Base-by-base conservation (phyloP, 2,797 vertebrate genomes). In the Microctenopoma lineatum region DNA sequence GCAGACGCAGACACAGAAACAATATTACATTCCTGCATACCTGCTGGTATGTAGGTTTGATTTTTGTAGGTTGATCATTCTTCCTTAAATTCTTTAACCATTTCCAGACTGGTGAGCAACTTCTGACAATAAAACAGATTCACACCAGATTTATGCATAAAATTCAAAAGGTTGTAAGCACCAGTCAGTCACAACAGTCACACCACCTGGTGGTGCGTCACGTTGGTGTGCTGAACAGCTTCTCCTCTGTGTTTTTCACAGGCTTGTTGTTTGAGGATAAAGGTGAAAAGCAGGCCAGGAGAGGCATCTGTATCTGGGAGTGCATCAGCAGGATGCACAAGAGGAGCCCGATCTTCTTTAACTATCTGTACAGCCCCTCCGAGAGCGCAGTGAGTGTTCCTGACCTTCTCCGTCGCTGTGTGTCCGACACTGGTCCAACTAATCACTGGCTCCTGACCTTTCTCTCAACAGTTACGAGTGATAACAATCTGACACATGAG, bases 231-330 rank as follows among this genome's bases (percentile, higher is more conserved):
- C 36, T 71, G 6, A 66, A 51, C 75, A 78, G 72, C 39, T 61
- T 75, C 46, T 64, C n/a, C 56, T 64, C 2, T 70, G 52, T 81
- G 15, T 85, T 34, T 87, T 78, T 76, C 25, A 2, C 90, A 99
- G 98, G 98, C 60, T 95, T 96, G 46, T 85, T 99, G 82, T 98
- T 99, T 90, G 98, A 99, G 73, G 98, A 99, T 89, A 99, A 97
- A 93, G 96, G 95, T 85, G 97, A 97, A 51, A 99, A 98, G 65
- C 97, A 96, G 86, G 90, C 94, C 72, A 96, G 95, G 76, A 96
- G 92, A 90, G 98, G 97, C 63, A 91, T 99, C 84, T 99, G 97
- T 82, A 95, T 99, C 90, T 99, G 98, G 98, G 97, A 98, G 25
- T 96, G 94, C 78, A 96, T 99, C 84, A 96, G 94, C 84, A 93